A percentile compares a stretch with the other conserved stretches of the same genome.
These are phyloP conservation scores for Botia kubotai DNA, from an alignment of 2,797 vertebrate genomes.

Conservation along the genomic window DNA sequence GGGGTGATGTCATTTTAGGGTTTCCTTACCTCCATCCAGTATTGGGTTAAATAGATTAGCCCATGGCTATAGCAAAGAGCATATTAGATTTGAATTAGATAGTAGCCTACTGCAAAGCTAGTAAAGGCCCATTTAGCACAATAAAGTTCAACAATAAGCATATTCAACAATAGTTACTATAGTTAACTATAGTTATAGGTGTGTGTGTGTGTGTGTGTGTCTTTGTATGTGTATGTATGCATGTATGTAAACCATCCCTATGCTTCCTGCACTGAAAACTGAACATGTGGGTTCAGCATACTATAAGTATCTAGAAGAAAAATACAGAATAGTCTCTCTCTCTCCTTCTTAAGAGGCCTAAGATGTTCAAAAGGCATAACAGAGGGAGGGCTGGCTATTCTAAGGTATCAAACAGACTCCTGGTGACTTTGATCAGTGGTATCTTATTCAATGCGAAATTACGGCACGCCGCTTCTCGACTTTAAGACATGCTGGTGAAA, in stretches of 20 bases:
- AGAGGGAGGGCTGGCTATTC: conserved; percentile 75
- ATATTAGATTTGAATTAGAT: no score
- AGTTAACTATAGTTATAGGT: no score
- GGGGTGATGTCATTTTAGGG: no score
- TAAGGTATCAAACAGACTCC: conserved; percentile 79
- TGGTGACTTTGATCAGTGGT: conserved; percentile 79
- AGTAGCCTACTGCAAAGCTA: no score
- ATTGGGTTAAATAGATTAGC: no score
- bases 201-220: no score
- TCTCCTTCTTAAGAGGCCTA: conserved; percentile 67
- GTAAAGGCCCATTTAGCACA: no score
- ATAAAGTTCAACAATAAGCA: no score
- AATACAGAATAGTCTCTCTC: conserved; percentile 70
- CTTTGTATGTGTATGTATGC: no score
- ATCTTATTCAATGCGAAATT: conserved; percentile 75
- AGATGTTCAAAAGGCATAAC: conserved; percentile 80
- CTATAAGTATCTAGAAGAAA: conserved; percentile 72
- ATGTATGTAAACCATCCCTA: neutral
- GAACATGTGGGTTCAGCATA: conserved; percentile 39
- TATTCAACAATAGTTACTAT: no score
- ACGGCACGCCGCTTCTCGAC: conserved; percentile 68
- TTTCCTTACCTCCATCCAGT: no score
- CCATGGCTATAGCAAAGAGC: no score
- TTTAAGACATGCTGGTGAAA: conserved; percentile 72
- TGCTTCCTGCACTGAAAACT: neutral